Conservation (phyloP, 2,888 invertebrate genomes). For the Rhodophaea formosa region DNA sequence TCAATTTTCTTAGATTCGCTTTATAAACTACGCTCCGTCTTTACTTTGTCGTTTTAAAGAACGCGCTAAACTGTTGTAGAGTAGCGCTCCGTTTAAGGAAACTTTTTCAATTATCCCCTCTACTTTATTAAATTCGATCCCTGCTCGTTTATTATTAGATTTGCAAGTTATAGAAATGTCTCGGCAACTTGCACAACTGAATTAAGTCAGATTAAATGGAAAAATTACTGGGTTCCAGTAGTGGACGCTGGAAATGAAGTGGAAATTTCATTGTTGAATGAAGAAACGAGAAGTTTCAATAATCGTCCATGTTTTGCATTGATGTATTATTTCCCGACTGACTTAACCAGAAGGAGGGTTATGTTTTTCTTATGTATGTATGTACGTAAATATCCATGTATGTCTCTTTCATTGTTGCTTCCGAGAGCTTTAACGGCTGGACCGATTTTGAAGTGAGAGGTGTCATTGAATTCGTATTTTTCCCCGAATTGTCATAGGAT, state of each 20-base stretch:
- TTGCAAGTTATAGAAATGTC: constrained; percentile 52
- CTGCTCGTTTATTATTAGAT: constrained; percentile 22
- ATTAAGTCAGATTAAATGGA: constrained; percentile 17
- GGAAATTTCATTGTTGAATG: constrained; percentile 8
- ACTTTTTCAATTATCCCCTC: constrained; percentile 60
- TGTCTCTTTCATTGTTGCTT: too few species aligned
- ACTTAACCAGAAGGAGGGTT: too few species aligned
- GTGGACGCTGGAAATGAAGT: constrained; percentile 3
- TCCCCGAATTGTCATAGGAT: too few species aligned
- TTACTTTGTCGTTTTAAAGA: not conserved
- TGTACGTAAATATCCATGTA: too few species aligned
- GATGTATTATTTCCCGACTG: not conserved
- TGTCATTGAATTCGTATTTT: too few species aligned
- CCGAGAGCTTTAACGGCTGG: too few species aligned
- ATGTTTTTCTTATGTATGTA: too few species aligned
- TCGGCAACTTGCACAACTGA: constrained; percentile 27
- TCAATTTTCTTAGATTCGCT: too few species aligned
- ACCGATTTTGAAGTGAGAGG: too few species aligned
- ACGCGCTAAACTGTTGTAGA: constrained; percentile 44
- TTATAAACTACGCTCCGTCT: too few species aligned
- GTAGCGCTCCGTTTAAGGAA: constrained; percentile 44
- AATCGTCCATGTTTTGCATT: not conserved
- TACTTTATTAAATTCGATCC: constrained; percentile 51
- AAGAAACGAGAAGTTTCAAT: not conserved
- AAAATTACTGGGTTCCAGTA: constrained; percentile 8